Conservation (phyloP, 2,797 vertebrate genomes). For the Myotis vivesi region DNA sequence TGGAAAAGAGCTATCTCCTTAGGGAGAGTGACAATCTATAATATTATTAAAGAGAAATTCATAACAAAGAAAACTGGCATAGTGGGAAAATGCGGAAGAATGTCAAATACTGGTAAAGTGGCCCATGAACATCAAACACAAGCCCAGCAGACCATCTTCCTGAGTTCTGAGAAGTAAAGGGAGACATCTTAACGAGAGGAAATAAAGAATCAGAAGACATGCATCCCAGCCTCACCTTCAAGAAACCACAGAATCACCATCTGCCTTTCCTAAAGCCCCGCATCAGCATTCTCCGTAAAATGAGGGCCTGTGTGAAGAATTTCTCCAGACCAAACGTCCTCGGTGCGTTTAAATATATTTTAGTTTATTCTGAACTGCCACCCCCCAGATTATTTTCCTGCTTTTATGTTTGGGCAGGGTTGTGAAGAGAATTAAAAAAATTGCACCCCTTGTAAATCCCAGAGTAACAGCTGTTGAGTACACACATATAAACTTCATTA, state of each 20-base stretch:
- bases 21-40: neutral
- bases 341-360: constrained; percentile 25
- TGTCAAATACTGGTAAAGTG: neutral
- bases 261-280: neutral
- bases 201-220: neutral
- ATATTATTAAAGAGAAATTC: neutral
- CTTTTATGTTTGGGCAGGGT: constrained; percentile 28
- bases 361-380: constrained; percentile 45
- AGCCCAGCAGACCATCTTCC: neutral
- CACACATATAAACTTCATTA: neutral
- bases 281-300: neutral
- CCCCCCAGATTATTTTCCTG: constrained; percentile 32
- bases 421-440: constrained; percentile 9
- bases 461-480: constrained; percentile 49
- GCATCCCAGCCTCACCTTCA: neutral
- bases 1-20: neutral
- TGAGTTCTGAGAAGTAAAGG: neutral
- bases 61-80: neutral
- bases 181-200: neutral
- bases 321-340: constrained; percentile 31
- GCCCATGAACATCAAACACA: neutral
- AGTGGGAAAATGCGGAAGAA: neutral
- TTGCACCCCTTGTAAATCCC: constrained; percentile 50
- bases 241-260: neutral
- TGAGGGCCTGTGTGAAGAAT: neutral